Conservation (phyloP, 2,113 vertebrate genomes). For the Cephalopterus ornatus region DNA sequence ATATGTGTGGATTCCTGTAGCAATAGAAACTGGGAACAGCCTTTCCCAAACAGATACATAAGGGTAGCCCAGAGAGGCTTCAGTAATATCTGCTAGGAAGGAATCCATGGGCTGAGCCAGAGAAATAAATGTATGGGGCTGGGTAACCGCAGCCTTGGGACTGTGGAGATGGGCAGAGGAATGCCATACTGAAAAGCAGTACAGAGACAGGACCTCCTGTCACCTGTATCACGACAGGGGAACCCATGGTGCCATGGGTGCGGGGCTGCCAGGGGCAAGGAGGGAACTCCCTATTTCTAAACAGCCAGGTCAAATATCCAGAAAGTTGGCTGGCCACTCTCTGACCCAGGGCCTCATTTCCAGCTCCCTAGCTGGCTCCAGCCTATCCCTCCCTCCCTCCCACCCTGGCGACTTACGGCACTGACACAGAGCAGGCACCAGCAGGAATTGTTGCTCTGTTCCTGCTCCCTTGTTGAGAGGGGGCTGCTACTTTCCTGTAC, state of each 20-base stretch:
- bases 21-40: background rate
- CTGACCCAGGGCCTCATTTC: background rate
- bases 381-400: background rate
- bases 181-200: background rate
- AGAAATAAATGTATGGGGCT: background rate
- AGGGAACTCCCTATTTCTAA: background rate
- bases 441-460: background rate
- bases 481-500: background rate
- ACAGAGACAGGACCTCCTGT: background rate
- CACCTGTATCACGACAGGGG: rapidly evolving
- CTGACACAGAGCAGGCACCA: background rate
- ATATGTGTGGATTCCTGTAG: background rate
- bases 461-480: background rate
- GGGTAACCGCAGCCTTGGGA: background rate
- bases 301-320: background rate
- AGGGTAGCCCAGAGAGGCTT: background rate
- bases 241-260: background rate
- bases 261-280: background rate
- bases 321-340: background rate
- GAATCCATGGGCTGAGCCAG: rapidly evolving
- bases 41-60: background rate
- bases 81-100: background rate
- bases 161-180: background rate
- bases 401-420: background rate
- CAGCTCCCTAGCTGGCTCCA: background rate